phyloP scores from a whole-genome alignment of 2,888 invertebrate genomes.

The Cantharis rustica region DNA sequence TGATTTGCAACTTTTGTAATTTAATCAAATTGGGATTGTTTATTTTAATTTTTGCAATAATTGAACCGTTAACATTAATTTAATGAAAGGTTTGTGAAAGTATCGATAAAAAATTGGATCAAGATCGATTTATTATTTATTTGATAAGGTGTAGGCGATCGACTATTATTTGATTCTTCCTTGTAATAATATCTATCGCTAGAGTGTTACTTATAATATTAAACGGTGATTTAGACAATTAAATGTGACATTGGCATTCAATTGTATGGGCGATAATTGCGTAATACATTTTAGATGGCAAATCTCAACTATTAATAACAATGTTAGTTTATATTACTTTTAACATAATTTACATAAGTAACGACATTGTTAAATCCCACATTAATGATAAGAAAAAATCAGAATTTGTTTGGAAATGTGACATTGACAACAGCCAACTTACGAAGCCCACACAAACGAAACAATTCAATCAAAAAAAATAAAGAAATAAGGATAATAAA shows the following conservation, averaged over 20 bases:
- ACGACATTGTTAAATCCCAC: slow-evolving; percentile 9
- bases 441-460: slow-evolving; percentile 9
- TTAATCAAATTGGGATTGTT: background rate
- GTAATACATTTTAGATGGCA: slow-evolving; percentile 7
- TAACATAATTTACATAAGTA: slow-evolving; percentile 8
- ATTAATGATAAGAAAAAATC: slow-evolving; percentile 7
- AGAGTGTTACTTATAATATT: background rate
- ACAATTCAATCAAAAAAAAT: slow-evolving; percentile 1
- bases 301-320: slow-evolving; percentile 12
- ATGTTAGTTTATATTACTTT: slow-evolving; percentile 12
- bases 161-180: background rate
- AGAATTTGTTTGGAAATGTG: slow-evolving; percentile 5
- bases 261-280: slow-evolving; percentile 17
- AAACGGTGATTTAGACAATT: slow-evolving; percentile 15
- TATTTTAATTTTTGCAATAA: background rate
- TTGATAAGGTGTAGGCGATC: background rate
- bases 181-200: background rate
- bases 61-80: background rate
- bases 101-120: slow-evolving; percentile 1
- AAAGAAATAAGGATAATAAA: background rate
- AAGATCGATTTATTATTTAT: background rate
- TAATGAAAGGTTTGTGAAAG: background rate
- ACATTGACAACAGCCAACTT: slow-evolving; percentile 17
- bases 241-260: slow-evolving; percentile 18
- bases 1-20: no score